Conservation (phyloP, 2,888 invertebrate species). For the Glaucopsyche alexis region DNA sequence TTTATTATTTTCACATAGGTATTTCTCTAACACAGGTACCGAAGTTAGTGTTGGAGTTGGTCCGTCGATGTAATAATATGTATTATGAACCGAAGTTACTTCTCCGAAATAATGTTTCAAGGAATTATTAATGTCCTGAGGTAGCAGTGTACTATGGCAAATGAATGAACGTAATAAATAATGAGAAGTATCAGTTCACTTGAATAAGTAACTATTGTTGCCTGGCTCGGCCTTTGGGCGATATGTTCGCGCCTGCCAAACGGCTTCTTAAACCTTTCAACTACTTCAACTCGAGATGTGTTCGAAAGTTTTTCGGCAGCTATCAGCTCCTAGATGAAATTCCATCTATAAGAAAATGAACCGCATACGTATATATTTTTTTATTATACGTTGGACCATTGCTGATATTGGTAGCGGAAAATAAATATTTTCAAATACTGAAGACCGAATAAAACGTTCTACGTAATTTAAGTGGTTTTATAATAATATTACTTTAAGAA, state of each 20-base stretch:
- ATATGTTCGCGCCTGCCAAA: slow-evolving; percentile 40
- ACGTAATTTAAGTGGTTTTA: background rate
- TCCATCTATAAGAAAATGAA: too few species aligned
- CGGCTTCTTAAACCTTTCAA: slow-evolving; percentile 2
- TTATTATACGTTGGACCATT: background rate
- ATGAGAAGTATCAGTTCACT: slow-evolving; percentile 40
- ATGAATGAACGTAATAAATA: slow-evolving; percentile 39
- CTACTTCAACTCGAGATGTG: slow-evolving; percentile 5
- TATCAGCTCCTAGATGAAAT: background rate
- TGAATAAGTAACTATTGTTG: slow-evolving; percentile 39
- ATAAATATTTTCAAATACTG: background rate
- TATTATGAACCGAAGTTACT: slow-evolving; percentile 19
- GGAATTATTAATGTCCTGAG: slow-evolving; percentile 27
- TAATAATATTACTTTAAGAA: slow-evolving; percentile 16
- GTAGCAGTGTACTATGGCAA: slow-evolving; percentile 25
- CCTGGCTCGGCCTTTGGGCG: slow-evolving; percentile 36
- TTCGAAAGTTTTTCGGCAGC: slow-evolving; percentile 13
- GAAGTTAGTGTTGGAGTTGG: background rate
- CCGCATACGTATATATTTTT: background rate
- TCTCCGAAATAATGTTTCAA: slow-evolving; percentile 21
- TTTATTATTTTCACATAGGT: background rate
- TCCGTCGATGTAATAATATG: slow-evolving; percentile 15
- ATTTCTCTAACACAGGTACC: background rate
- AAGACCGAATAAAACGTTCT: background rate
- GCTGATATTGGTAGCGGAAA: background rate